A percentile compares a stretch with the other conserved stretches of the same genome.
These are phyloP conservation scores for Cecropterus lyciades DNA, from an alignment of 1,140 invertebrate species.

Conservation along the genomic window DNA sequence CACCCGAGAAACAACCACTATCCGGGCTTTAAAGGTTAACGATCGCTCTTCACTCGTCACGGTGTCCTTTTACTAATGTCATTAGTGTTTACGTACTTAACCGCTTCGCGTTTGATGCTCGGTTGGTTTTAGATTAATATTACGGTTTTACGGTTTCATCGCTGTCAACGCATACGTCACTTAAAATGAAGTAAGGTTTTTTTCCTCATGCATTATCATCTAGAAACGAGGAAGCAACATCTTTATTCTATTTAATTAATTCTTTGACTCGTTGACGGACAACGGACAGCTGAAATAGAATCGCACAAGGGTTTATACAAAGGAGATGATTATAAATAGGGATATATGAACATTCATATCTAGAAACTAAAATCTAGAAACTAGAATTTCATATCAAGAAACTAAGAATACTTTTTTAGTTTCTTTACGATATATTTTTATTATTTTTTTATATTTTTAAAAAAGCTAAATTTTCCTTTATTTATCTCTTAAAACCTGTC, in stretches of 20 bases:
- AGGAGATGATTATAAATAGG: no score
- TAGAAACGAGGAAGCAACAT: neutral
- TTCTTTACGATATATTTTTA: no score
- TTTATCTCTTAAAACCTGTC: no score
- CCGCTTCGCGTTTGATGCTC: conserved; percentile 20
- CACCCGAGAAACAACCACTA: conserved; percentile 15
- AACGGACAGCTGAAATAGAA: no score
- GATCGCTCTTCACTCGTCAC: conserved; percentile 52
- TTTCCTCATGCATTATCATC: neutral
- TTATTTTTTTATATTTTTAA: no score
- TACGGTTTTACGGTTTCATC: conserved; percentile 15
- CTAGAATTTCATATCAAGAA: no score
- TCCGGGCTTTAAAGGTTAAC: conserved; percentile 47
- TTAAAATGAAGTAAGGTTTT: neutral
- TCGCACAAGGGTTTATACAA: no score
- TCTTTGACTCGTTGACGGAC: no score
- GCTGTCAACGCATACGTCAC: neutral
- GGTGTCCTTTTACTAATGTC: conserved; percentile 50
- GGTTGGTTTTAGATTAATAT: conserved; percentile 21
- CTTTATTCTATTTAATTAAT: neutral
- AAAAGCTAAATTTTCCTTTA: no score
- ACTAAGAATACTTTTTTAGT: no score
- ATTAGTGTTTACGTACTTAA: conserved; percentile 45
- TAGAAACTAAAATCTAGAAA: no score
- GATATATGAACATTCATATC: no score